A percentile compares a stretch with the other conserved stretches of the same genome.
Conservation (phyloP, 2,888 invertebrate species). For the Hirtodrosophila histrioides region DNA sequence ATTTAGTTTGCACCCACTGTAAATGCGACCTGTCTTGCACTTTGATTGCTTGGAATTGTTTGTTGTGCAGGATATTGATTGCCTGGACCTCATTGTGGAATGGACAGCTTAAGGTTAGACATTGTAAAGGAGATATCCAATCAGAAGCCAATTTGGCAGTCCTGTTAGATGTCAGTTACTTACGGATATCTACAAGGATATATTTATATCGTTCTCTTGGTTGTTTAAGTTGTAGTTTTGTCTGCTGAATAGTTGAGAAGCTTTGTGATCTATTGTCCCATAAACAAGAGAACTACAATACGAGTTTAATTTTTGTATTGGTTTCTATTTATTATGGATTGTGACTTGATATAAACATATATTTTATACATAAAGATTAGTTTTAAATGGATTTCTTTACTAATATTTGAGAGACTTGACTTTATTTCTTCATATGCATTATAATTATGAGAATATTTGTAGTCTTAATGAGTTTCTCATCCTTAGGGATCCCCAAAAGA, state of each 20-base stretch:
- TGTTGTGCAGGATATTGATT: conserved; percentile 16
- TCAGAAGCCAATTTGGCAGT: conserved; percentile 35
- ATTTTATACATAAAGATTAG: no score
- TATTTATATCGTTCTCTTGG: background rate
- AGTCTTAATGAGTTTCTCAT: no score
- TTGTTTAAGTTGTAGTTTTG: background rate
- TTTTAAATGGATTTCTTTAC: no score
- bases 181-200: background rate
- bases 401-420: no score
- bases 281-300: background rate
- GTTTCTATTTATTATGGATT: no score
- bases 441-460: no score
- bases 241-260: conserved; percentile 10
- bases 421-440: no score
- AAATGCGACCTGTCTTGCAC: conserved; percentile 30
- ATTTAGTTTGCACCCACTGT: conserved; percentile 28
- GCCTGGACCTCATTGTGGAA: conserved; percentile 12
- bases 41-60: conserved; percentile 24
- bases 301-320: background rate
- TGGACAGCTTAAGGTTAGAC: conserved; percentile 25
- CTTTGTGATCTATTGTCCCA: background rate
- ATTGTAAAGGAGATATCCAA: conserved; percentile 13
- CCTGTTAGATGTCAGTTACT: conserved; percentile 33
- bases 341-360: no score
- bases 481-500: no score